phyloP scores from a whole-genome alignment of 2,888 invertebrate genomes.

The Pollenia labialis region DNA sequence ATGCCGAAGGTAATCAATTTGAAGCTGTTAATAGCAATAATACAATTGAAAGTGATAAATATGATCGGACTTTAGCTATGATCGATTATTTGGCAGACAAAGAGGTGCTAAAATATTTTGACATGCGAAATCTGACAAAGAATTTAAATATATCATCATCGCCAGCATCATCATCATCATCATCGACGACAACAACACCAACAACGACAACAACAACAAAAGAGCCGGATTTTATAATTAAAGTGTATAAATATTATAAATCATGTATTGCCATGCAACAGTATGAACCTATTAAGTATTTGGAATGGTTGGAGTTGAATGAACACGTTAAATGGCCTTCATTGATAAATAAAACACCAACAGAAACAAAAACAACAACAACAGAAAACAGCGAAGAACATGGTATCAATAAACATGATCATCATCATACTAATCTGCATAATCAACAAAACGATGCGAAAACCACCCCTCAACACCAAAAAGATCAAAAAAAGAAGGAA shows the following conservation, averaged over 20 bases:
- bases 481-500: not conserved
- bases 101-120: constrained; percentile 61
- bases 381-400: constrained; percentile 49
- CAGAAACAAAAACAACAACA: constrained; percentile 41
- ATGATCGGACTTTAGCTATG: constrained; percentile 64
- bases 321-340: constrained; percentile 74
- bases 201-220: constrained; percentile 51
- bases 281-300: constrained; percentile 70
- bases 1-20: not conserved
- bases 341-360: constrained; percentile 56
- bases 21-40: constrained; percentile 1
- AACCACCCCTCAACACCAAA: not conserved
- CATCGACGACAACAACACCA: constrained; percentile 41
- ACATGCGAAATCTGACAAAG: constrained; percentile 54
- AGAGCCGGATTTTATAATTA: constrained; percentile 66
- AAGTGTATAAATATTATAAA: constrained; percentile 71
- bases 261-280: constrained; percentile 70
- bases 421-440: constrained; percentile 1
- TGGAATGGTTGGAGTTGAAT: constrained; percentile 72
- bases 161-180: constrained; percentile 73
- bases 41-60: constrained; percentile 30
- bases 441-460: constrained; percentile 3
- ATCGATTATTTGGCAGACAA: constrained; percentile 68
- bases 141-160: constrained; percentile 40
- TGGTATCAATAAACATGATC: constrained; percentile 35